phyloP scores from a whole-genome alignment of 2,797 vertebrate genomes.

The Nannoperca australis region DNA sequence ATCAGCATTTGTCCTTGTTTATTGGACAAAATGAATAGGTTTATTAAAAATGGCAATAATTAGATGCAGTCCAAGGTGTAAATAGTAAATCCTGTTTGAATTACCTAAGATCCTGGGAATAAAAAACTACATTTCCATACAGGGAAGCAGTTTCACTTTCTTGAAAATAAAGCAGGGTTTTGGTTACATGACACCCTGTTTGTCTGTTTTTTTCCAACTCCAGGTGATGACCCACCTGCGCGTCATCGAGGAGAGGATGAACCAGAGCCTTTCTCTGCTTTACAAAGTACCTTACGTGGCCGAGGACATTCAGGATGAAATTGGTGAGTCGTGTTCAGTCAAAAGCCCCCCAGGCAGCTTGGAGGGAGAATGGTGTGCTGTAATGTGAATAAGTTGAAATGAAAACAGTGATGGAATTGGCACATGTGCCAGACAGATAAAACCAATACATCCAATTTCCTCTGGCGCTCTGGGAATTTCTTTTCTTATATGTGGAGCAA shows the following conservation, averaged over 20 bases:
- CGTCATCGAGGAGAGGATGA: constrained; percentile 98
- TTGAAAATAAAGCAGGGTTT: not conserved
- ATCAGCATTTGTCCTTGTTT: not conserved
- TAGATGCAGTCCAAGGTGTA: not conserved
- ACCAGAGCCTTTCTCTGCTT: constrained; percentile 96
- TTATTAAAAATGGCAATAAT: not conserved
- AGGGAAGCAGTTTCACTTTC: constrained; percentile 1
- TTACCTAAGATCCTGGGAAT: not conserved
- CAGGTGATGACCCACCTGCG: constrained; percentile 98
- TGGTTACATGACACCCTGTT: not conserved
- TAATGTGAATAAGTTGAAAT: constrained; percentile 42
- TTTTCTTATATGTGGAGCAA: constrained; percentile 2
- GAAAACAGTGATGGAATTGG: constrained; percentile 44
- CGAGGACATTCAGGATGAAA: constrained; percentile 97
- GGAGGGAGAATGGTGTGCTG: constrained; percentile 2
- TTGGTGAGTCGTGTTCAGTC: constrained; percentile 77
- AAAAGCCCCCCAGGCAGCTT: not conserved
- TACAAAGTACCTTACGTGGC: constrained; percentile 98
- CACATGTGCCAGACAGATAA: constrained; percentile 25
- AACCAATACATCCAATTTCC: constrained; percentile 34
- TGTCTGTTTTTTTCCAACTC: constrained; percentile 17
- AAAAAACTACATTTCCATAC: not conserved
- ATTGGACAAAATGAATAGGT: not conserved
- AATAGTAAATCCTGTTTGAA: not conserved
- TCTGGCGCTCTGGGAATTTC: not conserved